Conservation (phyloP, 2,113 vertebrate genomes). For the Myotis davidii region DNA sequence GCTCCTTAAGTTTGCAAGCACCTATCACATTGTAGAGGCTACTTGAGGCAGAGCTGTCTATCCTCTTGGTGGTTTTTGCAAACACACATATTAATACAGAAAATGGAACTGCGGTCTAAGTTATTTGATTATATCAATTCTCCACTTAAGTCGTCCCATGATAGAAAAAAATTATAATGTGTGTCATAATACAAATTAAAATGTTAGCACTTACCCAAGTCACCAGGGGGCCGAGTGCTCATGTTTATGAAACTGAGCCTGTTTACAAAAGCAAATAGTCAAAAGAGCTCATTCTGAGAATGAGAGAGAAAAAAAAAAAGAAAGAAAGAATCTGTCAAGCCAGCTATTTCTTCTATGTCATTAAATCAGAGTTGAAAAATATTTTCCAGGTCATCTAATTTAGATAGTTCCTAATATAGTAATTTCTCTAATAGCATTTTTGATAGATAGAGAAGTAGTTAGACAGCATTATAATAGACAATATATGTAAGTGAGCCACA, state of each 20-base stretch:
- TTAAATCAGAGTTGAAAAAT: neutral
- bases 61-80: neutral
- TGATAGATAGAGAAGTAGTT: neutral
- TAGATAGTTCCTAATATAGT: neutral
- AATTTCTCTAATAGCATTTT: neutral
- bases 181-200: conserved; percentile 49
- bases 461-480: neutral
- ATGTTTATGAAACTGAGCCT: conserved; percentile 33
- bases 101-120: neutral
- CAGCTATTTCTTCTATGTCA: neutral
- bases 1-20: neutral
- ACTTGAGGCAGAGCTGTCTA: neutral
- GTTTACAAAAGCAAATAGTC: neutral
- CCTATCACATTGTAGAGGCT: fast-evolving
- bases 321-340: neutral
- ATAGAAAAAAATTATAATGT: neutral
- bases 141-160: neutral
- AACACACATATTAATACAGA: neutral
- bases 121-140: neutral
- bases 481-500: no score
- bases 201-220: neutral
- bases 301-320: neutral
- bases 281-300: conserved; percentile 2
- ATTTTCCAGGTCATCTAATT: neutral
- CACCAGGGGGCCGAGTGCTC: neutral